These are phyloP conservation scores for Sebastes vulpes DNA, from an alignment of 2,797 vertebrate species.

Conservation along the genomic window DNA sequence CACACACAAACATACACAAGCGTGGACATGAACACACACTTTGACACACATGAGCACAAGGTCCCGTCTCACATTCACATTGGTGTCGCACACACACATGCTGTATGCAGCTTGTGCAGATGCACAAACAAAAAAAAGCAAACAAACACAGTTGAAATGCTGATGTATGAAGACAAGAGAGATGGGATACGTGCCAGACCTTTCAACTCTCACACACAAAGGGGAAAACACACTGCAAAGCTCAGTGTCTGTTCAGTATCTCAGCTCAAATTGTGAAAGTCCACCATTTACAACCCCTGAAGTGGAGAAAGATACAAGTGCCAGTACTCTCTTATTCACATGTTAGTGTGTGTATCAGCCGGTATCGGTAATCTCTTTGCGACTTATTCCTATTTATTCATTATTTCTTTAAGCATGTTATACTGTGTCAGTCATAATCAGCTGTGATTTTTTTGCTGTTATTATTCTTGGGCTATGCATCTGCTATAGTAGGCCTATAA, in stretches of 20 bases:
- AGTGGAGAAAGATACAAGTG: no score
- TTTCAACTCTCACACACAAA: constrained; percentile 20
- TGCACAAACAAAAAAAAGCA: not conserved
- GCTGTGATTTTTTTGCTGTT: no score
- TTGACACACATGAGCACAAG: not conserved
- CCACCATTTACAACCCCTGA: not conserved
- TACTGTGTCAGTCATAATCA: no score
- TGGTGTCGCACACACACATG: not conserved
- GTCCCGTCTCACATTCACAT: no score
- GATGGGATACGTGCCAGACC: constrained; percentile 1
- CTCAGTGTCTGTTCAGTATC: not conserved
- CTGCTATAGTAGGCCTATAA: no score
- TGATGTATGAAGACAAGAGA: constrained; percentile 22
- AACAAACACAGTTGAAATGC: constrained; percentile 24
- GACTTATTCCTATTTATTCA: no score
- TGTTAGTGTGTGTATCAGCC: no score
- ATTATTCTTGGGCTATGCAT: no score
- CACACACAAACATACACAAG: not conserved
- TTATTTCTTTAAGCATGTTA: no score
- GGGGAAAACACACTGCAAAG: not conserved
- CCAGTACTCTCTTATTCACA: no score
- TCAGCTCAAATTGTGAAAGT: not conserved
- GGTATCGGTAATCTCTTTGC: no score
- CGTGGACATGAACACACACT: not conserved
- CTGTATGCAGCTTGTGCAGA: not conserved